phyloP scores from a whole-genome alignment of 2,888 invertebrate genomes.

The Laspeyria flexula region DNA sequence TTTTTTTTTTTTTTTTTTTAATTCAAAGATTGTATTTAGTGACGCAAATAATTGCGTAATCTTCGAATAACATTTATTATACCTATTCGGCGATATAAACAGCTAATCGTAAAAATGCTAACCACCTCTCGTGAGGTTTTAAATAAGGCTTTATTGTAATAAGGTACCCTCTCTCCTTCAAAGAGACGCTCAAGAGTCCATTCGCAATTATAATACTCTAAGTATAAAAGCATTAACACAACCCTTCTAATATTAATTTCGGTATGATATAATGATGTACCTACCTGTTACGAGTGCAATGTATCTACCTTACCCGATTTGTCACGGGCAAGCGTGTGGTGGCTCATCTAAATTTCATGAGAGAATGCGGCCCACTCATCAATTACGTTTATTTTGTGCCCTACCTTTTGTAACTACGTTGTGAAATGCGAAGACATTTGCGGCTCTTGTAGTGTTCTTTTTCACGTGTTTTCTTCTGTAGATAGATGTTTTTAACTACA shows the following conservation, averaged over 20 bases:
- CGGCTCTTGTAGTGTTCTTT: background rate
- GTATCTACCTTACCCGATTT: slow-evolving; percentile 29
- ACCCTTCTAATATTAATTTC: background rate
- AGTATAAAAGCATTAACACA: too few species aligned
- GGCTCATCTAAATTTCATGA: slow-evolving; percentile 63
- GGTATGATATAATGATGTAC: background rate
- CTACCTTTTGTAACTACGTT: slow-evolving; percentile 28
- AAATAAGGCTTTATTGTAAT: too few species aligned
- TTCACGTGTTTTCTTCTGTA: background rate
- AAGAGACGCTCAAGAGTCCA: too few species aligned
- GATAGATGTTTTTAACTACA: background rate
- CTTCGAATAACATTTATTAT: too few species aligned
- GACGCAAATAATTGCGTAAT: too few species aligned
- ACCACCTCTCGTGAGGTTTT: too few species aligned
- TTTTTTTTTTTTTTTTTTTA: too few species aligned
- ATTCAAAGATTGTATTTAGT: too few species aligned
- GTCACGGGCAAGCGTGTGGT: slow-evolving; percentile 30
- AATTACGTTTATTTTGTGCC: slow-evolving; percentile 52
- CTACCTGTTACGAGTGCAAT: slow-evolving; percentile 22
- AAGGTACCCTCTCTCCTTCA: too few species aligned
- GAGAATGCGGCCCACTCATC: slow-evolving; percentile 49
- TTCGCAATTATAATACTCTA: too few species aligned
- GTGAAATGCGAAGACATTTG: background rate
- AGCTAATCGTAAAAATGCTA: too few species aligned
- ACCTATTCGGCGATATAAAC: too few species aligned